Evolutionary conservation across 2,113 vertebrate genomes (phyloP).

Genomic region (Solenodon paradoxus): DNA sequence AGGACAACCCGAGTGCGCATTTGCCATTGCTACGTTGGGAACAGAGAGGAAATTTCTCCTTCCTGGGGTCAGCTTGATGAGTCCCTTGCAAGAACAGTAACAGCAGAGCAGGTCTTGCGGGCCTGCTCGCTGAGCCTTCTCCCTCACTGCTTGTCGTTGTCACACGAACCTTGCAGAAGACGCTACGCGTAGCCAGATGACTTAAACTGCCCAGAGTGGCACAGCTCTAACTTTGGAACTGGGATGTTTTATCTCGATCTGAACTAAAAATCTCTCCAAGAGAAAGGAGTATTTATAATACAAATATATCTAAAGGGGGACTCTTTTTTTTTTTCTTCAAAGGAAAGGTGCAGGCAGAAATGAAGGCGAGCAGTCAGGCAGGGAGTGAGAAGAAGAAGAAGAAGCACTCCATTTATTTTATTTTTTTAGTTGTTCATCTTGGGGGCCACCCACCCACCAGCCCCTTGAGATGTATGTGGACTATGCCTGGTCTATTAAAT

Average conservation of each 20-base stretch:
- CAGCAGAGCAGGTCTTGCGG: background rate
- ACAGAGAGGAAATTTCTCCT: background rate
- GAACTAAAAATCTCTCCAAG: conserved; percentile 12
- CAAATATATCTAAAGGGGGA: too few species aligned
- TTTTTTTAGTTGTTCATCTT: too few species aligned
- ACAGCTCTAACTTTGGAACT: background rate
- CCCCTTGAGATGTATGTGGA: too few species aligned
- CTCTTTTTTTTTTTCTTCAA: too few species aligned
- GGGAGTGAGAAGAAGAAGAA: too few species aligned
- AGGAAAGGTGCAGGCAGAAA: too few species aligned
- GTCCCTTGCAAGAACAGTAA: background rate
- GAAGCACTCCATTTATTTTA: too few species aligned
- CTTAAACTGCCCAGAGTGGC: background rate
- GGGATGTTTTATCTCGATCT: background rate
- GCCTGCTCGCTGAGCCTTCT: background rate
- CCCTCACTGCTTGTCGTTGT: background rate
- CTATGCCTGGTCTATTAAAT: too few species aligned
- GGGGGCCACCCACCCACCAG: too few species aligned
- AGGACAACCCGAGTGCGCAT: background rate
- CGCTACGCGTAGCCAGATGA: background rate
- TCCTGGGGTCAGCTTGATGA: background rate
- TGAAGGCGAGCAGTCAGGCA: too few species aligned
- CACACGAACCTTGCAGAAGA: background rate
- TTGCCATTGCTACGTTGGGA: background rate
- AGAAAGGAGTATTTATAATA: background rate